Base-by-base conservation (phyloP, 2,888 invertebrate species). In the Meloe dianella region DNA sequence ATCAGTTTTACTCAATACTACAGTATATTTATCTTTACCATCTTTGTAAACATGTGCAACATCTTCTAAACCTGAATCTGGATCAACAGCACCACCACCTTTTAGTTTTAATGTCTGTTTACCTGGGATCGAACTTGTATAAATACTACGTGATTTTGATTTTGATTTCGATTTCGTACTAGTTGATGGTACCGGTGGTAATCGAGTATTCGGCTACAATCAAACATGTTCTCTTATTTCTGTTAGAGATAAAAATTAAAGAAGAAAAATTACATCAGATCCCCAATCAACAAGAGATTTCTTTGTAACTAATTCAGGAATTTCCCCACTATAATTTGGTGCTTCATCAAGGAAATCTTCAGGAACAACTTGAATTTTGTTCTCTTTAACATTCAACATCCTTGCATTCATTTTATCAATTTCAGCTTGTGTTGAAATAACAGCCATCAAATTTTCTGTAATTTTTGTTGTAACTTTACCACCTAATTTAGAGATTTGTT, bases 61-160 rank as follows among this genome's bases (percentile, higher is more conserved):
- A 75, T 94, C 89, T 65, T 90, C 92, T 10, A 96, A 81, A 0
- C 90, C 91, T 22, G 95, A 95, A 41, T 94, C 95, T 0, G 97
- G 96, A 84, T 99, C 98, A 0, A 99, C 97, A 1, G 94, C 95
- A 0, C 91, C 90, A 0, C 97, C 98, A 63, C 85, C 86, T 81
- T 95, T 95, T 20, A 95, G 83, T 66, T 88, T 89, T 67, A 94
- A 79, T 72, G 90, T 93, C 38, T 91, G 80, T 71, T 88, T 91
- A 41, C 86, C 87, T 0, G 88, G 87, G 0, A 84, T 82, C 0
- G 87, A 87, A 74, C 85, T 87, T 0, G 85, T 85, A 72, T 78
- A 84, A 63, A 80, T 79, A 63, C 82, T 83, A 57, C 78, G 76
- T 0, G 82, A 81, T 70, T 80, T 82, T 1, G 80, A 81, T 74